Percentiles rank a stretch among this genome's conserved stretches.
phyloP scores from a whole-genome alignment of 2,797 vertebrate species.

The Pygocentrus nattereri region DNA sequence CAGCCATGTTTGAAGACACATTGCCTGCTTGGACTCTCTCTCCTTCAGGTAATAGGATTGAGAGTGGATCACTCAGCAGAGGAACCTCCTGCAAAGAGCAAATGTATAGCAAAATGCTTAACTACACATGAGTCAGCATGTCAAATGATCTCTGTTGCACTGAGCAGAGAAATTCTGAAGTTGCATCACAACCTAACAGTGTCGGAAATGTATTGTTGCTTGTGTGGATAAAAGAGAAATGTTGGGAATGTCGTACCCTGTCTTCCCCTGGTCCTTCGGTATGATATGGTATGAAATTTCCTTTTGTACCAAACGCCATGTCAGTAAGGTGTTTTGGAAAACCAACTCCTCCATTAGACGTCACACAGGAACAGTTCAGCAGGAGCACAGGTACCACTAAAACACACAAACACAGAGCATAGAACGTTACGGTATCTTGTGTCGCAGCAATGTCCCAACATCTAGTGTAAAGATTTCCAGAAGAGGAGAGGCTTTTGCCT shows the following conservation, averaged over 20 bases:
- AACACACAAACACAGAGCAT: slow-evolving; percentile 19
- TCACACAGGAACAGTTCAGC: slow-evolving; percentile 73
- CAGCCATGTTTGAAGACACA: neutral
- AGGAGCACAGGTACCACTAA: slow-evolving; percentile 78
- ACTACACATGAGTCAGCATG: too few relatives aligned
- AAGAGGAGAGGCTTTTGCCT: too few relatives aligned
- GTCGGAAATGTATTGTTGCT: neutral
- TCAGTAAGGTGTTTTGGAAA: slow-evolving; percentile 73
- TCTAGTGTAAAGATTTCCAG: too few relatives aligned
- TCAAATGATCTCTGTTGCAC: neutral
- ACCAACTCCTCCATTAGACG: slow-evolving; percentile 55
- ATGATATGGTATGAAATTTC: slow-evolving; percentile 82
- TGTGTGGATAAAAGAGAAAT: neutral
- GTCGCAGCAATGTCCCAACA: too few relatives aligned
- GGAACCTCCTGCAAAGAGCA: slow-evolving; percentile 38
- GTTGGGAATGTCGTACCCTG: slow-evolving; percentile 53
- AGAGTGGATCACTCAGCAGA: neutral
- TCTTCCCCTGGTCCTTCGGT: slow-evolving; percentile 76
- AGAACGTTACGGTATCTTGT: too few relatives aligned
- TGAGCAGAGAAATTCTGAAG: neutral
- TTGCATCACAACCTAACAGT: neutral
- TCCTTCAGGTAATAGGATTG: neutral
- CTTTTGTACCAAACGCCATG: slow-evolving; percentile 79
- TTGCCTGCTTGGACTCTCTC: neutral
- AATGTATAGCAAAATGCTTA: neutral